Base-by-base conservation (phyloP, 1,140 invertebrate species). In the Aphelenchoides besseyi region DNA sequence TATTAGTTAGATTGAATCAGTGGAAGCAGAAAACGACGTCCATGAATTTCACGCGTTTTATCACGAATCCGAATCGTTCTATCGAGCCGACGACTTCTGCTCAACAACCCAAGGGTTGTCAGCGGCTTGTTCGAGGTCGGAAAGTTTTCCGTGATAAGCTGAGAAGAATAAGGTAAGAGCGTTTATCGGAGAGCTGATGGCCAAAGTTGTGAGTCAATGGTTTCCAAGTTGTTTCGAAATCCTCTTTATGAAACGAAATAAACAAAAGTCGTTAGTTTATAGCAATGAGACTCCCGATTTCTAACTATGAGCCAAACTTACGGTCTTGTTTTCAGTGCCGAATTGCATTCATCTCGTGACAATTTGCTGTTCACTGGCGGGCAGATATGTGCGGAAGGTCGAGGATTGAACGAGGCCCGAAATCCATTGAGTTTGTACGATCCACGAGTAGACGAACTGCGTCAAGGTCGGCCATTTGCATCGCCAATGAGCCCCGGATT, bases 281-380 rank as follows among this genome's bases (percentile, higher is more conserved):
- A n/a, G n/a, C n/a, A n/a, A n/a, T n/a, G n/a, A n/a, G n/a, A n/a
- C n/a, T n/a, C n/a, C n/a, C n/a, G n/a, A n/a, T n/a, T n/a, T n/a
- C n/a, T n/a, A n/a, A n/a, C n/a, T n/a, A n/a, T n/a, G n/a, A n/a
- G n/a, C n/a, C n/a, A n/a, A n/a, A n/a, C n/a, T n/a, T n/a, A 32
- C 1, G n/a, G 12, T 12, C 8, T 12, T 30, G n/a, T 32, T 66
- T 66, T 37, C 32, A 66, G 63, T 32, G 32, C 63, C 16, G 36
- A 66, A n/a, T 33, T 66, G 1, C 33, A 66, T 32, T 36, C 63
- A n/a, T 66, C 63, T 23, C 63, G 36, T 2, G 63, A 66, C 0
- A 66, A 66, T 32, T n/a, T 66, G 16, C 3, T 66, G 5, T 33
- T 59, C 5, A 5, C 55, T 12, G 55, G 55, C 12, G 55, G 26